Evolutionary conservation across 2,888 invertebrate species (phyloP).

Genomic region (Lasioglossum calceatum): DNA sequence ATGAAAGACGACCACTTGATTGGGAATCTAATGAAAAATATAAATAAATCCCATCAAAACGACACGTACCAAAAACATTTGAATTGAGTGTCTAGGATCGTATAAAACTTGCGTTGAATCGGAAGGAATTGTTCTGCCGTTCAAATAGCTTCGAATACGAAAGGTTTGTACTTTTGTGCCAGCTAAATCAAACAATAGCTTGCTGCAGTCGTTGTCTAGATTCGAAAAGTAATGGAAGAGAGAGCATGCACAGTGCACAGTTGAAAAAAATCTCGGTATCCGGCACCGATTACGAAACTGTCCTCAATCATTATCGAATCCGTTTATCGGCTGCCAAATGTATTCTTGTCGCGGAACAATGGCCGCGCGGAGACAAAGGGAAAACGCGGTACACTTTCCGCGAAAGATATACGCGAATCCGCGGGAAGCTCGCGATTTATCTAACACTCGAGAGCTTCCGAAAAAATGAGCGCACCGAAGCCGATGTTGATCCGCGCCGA

Average conservation of each 20-base stretch:
- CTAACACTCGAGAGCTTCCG: conserved; percentile 23
- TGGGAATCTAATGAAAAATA: neutral
- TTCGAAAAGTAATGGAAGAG: neutral
- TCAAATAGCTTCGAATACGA: neutral
- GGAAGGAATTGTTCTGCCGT: neutral
- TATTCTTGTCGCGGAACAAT: conserved; percentile 15
- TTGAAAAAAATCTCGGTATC: neutral
- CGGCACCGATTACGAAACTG: neutral
- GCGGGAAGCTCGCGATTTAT: conserved; percentile 47
- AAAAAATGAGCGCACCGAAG: conserved; percentile 53
- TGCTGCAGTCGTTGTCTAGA: neutral
- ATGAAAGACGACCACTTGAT: neutral
- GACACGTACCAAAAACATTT: neutral
- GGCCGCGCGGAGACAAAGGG: neutral
- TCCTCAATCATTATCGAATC: conserved; percentile 13
- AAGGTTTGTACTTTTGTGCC: neutral
- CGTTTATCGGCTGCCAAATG: neutral
- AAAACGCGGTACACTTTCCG: conserved; percentile 8
- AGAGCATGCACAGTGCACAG: too few species aligned
- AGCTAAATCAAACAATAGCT: neutral
- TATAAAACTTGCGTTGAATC: neutral
- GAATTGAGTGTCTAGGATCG: neutral
- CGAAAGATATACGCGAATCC: conserved; percentile 26
- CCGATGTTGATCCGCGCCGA: conserved; percentile 58
- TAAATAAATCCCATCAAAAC: neutral